These are phyloP conservation scores for Seriola dumerili DNA, from an alignment of 2,113 vertebrate species.

Conservation along the genomic window DNA sequence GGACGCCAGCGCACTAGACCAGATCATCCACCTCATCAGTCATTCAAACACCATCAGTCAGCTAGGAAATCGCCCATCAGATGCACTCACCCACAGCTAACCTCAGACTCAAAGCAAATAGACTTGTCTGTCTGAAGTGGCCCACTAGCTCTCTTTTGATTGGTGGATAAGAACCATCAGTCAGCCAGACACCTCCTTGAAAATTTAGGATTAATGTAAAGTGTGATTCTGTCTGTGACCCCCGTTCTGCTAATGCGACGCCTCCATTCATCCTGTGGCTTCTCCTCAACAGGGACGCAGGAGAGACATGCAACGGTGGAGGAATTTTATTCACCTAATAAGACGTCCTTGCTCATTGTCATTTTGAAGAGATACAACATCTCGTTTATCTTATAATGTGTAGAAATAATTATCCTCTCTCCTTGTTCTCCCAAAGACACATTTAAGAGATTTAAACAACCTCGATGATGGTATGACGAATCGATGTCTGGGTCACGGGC, in stretches of 20 bases:
- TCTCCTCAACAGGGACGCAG: too few species aligned
- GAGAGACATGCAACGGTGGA: too few species aligned
- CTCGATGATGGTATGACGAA: too few species aligned
- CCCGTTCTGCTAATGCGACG: not conserved
- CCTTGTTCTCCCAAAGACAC: too few species aligned
- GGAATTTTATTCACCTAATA: too few species aligned
- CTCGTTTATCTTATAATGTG: too few species aligned
- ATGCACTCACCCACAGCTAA: constrained; percentile 22
- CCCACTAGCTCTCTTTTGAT: constrained; percentile 34
- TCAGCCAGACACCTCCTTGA: not conserved
- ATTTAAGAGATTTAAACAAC: too few species aligned
- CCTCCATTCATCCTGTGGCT: not conserved
- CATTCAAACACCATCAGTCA: constrained; percentile 60
- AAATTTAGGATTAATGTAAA: not conserved
- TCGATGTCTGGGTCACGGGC: too few species aligned
- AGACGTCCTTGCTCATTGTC: too few species aligned
- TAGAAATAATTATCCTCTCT: too few species aligned
- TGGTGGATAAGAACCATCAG: not conserved
- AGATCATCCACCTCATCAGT: constrained; percentile 57
- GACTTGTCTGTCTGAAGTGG: constrained; percentile 9
- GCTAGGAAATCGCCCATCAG: constrained; percentile 51
- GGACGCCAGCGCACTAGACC: constrained; percentile 11
- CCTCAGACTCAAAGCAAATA: constrained; percentile 12
- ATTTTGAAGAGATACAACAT: too few species aligned
- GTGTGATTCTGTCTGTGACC: not conserved